Evolutionary conservation across 2,888 invertebrate species (phyloP), one percentile per base, ranked within the genome.

Genomic region (Emmelina monodactyla): DNA sequence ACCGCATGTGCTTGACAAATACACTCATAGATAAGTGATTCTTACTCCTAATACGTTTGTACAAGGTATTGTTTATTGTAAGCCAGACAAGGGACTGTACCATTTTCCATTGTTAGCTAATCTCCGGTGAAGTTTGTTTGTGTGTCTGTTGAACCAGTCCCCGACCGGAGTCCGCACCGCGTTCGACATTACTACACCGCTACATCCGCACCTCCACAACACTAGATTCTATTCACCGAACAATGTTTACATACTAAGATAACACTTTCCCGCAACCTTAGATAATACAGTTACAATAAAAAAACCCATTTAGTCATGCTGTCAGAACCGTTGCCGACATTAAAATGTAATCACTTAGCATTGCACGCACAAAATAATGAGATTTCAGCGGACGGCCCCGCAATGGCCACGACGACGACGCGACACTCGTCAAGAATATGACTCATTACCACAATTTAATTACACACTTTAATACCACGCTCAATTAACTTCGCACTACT

Each of bases 331-430:
- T 52, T 54, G 55, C 49, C 45, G 50, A 62, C 65, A 65, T 67
- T 68, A 67, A 68, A 71, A 71, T 65, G 65, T 75, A 73, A 71
- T 73, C 72, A 72, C 68, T 73, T 70, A 68, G 68, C 67, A 67
- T 56, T 61, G 67, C 70, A 71, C 72, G 70, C 72, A 71, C 67
- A 62, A 58, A 69, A 66, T 72, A 78, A 78, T 73, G 72, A 72
- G 71, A 73, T 75, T 73, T 73, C 60, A 69, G 65, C 56, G 58
- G 63, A 67, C 72, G 63, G 60, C 55, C 62, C 28, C 50, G 61
- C 58, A 63, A 67, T 71, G 63, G 60, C 55, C 62, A 31, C 50
- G 61, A 61, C 73, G 72, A 73, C 62, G 69, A 69, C 56, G 55
- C 60, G 63, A 66, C 70, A 63, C 60, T 61, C 51, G 60, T 58